These are phyloP conservation scores for Geotrupes spiniger DNA, from an alignment of 2,888 invertebrate species.

Conservation along the genomic window DNA sequence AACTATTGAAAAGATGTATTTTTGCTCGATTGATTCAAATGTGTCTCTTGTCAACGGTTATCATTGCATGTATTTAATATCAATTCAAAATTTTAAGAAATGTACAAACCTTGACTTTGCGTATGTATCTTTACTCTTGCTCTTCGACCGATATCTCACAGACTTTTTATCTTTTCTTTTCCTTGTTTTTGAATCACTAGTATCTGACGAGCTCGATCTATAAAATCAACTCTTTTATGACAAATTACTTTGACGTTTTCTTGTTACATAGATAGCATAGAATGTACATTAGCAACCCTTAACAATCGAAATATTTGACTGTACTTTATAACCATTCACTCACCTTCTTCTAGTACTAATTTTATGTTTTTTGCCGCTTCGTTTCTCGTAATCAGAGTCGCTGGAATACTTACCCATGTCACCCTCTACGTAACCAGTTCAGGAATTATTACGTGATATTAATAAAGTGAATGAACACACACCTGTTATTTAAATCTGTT, in stretches of 20 bases:
- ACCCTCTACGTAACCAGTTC: no score
- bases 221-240: not conserved
- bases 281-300: no score
- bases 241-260: not conserved
- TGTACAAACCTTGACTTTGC: slow-evolving; percentile 34
- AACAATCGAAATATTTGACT: no score
- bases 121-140: slow-evolving; percentile 35
- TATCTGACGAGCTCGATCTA: slow-evolving; percentile 45
- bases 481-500: slow-evolving; percentile 14
- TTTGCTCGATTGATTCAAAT: no score
- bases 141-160: slow-evolving; percentile 36
- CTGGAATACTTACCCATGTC: slow-evolving; percentile 51
- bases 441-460: slow-evolving; percentile 11
- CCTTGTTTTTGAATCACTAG: slow-evolving; percentile 36
- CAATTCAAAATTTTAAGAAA: no score
- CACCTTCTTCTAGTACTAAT: slow-evolving; percentile 46
- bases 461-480: slow-evolving; percentile 12
- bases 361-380: slow-evolving; percentile 44
- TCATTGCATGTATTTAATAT: no score
- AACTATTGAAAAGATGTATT: no score
- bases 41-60: no score
- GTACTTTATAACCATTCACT: slow-evolving; percentile 25
- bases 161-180: slow-evolving; percentile 33
- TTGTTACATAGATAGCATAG: no score
- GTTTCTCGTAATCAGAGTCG: slow-evolving; percentile 47